These are phyloP conservation scores for Alligator mississippiensis DNA, from an alignment of 2,113 vertebrate species.

Conservation along the genomic window DNA sequence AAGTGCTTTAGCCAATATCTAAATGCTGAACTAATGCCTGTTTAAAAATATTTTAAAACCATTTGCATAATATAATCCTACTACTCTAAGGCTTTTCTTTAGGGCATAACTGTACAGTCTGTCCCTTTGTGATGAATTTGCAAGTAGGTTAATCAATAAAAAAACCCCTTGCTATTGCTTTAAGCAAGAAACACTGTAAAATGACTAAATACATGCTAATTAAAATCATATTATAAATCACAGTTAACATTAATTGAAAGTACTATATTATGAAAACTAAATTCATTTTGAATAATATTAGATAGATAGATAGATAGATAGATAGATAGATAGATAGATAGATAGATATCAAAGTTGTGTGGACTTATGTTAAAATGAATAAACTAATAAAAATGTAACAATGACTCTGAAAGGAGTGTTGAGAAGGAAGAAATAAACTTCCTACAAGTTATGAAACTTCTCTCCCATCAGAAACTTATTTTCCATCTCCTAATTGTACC, in stretches of 20 bases:
- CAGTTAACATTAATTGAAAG: neutral
- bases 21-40: conserved; percentile 83
- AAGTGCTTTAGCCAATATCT: conserved; percentile 85
- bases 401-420: neutral
- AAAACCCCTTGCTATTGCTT: conserved; percentile 25
- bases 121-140: conserved; percentile 54
- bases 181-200: conserved; percentile 32
- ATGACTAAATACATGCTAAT: conserved; percentile 39
- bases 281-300: conserved; percentile 30
- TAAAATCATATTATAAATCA: conserved; percentile 50
- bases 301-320: neutral
- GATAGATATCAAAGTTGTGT: conserved; percentile 11
- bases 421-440: neutral
- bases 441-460: neutral
- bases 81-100: conserved; percentile 69
- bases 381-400: neutral
- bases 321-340: neutral
- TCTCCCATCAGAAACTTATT: neutral
- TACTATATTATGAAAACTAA: conserved; percentile 18
- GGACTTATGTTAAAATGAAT: conserved; percentile 12
- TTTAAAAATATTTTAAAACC: conserved; percentile 83
- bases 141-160: conserved; percentile 55
- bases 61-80: conserved; percentile 81
- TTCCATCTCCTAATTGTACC: neutral
- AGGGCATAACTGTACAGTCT: conserved; percentile 45